Conservation (phyloP, 1,140 invertebrate genomes). For the Cephus cinctus region DNA sequence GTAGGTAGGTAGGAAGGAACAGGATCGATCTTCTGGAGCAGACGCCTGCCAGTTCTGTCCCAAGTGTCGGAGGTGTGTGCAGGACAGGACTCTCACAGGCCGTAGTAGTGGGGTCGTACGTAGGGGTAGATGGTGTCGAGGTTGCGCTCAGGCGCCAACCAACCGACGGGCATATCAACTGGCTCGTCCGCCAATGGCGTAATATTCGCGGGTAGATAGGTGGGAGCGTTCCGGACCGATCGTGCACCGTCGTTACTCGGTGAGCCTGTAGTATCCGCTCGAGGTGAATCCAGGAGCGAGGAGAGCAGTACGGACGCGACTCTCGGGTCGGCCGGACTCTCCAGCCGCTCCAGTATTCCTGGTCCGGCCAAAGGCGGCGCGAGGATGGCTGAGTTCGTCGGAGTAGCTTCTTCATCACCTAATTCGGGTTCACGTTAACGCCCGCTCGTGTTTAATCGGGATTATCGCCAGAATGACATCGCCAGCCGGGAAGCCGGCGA, state of each 20-base stretch:
- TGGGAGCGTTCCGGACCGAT: no score
- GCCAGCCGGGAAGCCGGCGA: constrained; percentile 56
- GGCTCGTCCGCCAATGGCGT: constrained; percentile 14
- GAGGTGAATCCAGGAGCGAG: constrained; percentile 21
- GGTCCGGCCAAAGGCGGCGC: constrained; percentile 11
- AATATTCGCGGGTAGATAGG: not conserved
- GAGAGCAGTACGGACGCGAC: constrained; percentile 44
- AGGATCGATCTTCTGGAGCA: constrained; percentile 20
- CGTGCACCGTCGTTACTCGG: no score
- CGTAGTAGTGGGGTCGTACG: no score
- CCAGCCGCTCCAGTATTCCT: constrained; percentile 11
- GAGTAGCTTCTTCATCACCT: no score
- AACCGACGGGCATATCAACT: not conserved
- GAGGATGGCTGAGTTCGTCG: not conserved
- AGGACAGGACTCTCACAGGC: constrained; percentile 8
- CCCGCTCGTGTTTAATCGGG: not conserved
- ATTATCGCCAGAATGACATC: constrained; percentile 45
- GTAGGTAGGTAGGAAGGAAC: no score
- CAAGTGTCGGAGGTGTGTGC: constrained; percentile 3
- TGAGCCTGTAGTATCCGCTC: no score
- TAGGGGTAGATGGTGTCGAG: not conserved
- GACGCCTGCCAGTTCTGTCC: constrained; percentile 17
- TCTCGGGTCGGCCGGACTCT: constrained; percentile 38
- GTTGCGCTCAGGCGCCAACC: not conserved
- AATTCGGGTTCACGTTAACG: no score